These are phyloP conservation scores for Hirundichthys speculiger DNA, from an alignment of 2,113 vertebrate genomes.

Conservation along the genomic window DNA sequence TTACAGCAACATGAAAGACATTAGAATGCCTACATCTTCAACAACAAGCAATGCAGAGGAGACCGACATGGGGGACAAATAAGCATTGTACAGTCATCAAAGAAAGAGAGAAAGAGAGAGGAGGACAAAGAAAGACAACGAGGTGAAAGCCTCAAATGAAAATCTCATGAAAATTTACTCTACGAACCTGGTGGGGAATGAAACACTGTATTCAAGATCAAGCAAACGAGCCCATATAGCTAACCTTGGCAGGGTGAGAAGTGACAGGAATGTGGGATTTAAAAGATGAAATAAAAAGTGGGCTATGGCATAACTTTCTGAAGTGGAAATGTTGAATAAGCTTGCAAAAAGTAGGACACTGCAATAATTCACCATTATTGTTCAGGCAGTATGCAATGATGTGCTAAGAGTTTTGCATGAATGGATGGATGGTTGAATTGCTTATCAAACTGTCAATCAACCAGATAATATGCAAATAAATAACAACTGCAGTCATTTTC, in stretches of 20 bases:
- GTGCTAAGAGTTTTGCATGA: not conserved
- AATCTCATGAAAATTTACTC: slow-evolving; percentile 61
- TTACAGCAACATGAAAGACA: slow-evolving; percentile 83
- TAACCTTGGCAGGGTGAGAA: slow-evolving; percentile 37
- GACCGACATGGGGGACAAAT: slow-evolving; percentile 66
- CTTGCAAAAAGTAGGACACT: slow-evolving; percentile 13
- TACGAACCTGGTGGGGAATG: slow-evolving; percentile 45
- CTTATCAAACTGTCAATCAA: slow-evolving; percentile 14
- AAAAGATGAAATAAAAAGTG: slow-evolving; percentile 13
- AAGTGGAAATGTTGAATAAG: slow-evolving; percentile 20
- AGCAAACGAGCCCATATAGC: slow-evolving; percentile 38
- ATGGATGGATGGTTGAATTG: not conserved
- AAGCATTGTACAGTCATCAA: slow-evolving; percentile 60
- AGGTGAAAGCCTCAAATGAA: slow-evolving; percentile 40
- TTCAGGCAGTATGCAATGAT: slow-evolving; percentile 7
- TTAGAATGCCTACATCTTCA: slow-evolving; percentile 78
- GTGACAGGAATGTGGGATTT: slow-evolving; percentile 34
- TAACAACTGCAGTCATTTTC: slow-evolving; percentile 3
- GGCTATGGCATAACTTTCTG: slow-evolving; percentile 5
- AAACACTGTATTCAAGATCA: slow-evolving; percentile 43
- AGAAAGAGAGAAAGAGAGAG: slow-evolving; percentile 50
- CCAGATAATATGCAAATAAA: slow-evolving; percentile 38
- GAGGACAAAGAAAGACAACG: slow-evolving; percentile 21
- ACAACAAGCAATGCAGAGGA: slow-evolving; percentile 76
- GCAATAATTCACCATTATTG: slow-evolving; percentile 5